phyloP scores from a whole-genome alignment of 2,797 vertebrate genomes.

The Mareca strepera region DNA sequence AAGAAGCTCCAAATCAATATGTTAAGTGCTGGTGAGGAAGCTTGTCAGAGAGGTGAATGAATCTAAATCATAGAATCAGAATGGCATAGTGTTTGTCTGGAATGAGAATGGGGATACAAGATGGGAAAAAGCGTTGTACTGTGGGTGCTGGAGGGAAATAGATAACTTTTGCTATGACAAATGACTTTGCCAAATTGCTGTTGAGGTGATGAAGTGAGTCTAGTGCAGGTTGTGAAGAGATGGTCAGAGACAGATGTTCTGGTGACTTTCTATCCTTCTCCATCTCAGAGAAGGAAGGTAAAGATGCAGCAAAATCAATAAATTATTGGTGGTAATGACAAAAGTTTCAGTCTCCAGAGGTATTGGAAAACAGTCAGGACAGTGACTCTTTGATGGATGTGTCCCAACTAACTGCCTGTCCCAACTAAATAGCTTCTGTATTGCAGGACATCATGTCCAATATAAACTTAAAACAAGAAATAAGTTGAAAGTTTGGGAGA shows the following conservation, averaged over 20 bases:
- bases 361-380: neutral
- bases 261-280: neutral
- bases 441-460: neutral
- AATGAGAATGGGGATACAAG: neutral
- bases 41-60: neutral
- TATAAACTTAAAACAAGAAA: neutral
- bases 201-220: neutral
- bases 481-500: neutral
- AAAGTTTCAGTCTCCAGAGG: neutral
- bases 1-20: neutral
- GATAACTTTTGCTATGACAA: neutral
- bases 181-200: neutral
- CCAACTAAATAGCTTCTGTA: neutral
- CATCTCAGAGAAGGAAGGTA: neutral
- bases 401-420: neutral
- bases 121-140: neutral
- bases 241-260: neutral
- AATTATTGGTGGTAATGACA: neutral
- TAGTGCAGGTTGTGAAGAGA: neutral
- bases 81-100: neutral
- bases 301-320: neutral
- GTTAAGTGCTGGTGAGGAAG: neutral
- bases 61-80: neutral
- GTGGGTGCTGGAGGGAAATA: neutral
- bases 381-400: neutral